These are phyloP conservation scores for Bombus haemorrhoidalis DNA, from an alignment of 1,140 invertebrate species.

Conservation along the genomic window DNA sequence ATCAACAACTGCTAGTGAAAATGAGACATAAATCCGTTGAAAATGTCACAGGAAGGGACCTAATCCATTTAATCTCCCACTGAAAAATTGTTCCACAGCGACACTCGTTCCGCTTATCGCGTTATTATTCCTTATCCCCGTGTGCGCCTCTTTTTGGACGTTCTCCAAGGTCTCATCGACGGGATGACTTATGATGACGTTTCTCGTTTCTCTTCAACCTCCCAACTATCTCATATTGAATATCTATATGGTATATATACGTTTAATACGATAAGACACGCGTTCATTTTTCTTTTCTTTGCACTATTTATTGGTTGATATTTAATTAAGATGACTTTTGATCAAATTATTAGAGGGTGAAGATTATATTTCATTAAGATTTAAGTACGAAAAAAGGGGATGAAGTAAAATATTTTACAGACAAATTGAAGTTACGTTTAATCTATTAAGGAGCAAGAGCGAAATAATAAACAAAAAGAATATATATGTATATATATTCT, in stretches of 20 bases:
- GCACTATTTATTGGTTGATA: background rate
- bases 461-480: no score
- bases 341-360: background rate
- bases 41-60: conserved; percentile 30
- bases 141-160: conserved; percentile 31
- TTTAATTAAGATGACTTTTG: background rate
- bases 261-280: background rate
- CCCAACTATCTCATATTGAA: background rate
- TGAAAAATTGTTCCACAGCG: conserved; percentile 56
- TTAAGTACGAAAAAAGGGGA: no score
- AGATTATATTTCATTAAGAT: no score
- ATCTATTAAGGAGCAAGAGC: no score
- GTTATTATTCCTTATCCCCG: conserved; percentile 58
- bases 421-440: no score
- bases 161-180: conserved; percentile 51
- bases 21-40: conserved; percentile 49
- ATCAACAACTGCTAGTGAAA: conserved; percentile 32
- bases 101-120: conserved; percentile 57
- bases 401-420: no score
- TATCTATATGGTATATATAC: background rate
- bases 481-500: background rate
- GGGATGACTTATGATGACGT: conserved; percentile 41
- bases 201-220: conserved; percentile 32
- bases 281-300: background rate
- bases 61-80: conserved; percentile 64